Percentiles rank a stretch among this genome's conserved stretches.
phyloP scores from a whole-genome alignment of 2,113 vertebrate genomes.

The Anhinga anhinga region DNA sequence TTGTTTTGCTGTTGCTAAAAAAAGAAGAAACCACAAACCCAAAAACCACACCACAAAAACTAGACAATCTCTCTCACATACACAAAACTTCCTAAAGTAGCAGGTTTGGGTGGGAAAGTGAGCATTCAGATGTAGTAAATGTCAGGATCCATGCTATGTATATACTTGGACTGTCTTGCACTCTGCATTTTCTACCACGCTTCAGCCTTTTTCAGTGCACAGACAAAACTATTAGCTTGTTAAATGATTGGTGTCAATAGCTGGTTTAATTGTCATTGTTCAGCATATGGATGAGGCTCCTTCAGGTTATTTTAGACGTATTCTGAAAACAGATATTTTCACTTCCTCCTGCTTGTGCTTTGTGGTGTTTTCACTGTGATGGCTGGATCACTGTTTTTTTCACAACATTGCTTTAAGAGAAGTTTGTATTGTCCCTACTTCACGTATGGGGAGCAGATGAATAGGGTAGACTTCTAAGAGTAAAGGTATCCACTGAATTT shows the following conservation, averaged over 20 bases:
- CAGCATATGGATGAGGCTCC: neutral
- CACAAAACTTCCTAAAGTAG: neutral
- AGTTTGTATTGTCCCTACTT: neutral
- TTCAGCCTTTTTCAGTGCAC: neutral
- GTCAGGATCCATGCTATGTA: neutral
- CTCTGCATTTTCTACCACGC: neutral
- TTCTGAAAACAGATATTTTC: neutral
- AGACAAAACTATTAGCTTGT: neutral
- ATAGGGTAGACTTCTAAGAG: neutral
- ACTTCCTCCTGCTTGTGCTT: neutral
- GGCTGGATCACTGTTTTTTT: neutral
- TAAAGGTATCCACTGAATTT: neutral
- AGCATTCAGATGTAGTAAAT: neutral
- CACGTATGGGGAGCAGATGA: neutral
- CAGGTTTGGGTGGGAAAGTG: neutral
- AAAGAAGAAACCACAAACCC: too few species aligned
- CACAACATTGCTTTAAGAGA: neutral
- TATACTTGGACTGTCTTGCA: neutral
- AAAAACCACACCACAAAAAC: neutral
- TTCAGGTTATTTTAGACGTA: neutral
- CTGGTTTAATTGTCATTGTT: neutral
- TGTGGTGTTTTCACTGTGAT: neutral
- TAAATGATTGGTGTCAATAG: neutral
- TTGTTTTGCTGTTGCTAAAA: neutral
- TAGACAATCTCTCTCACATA: neutral